Conservation (phyloP, 2,797 vertebrate species). For the Lacerta viridis region DNA sequence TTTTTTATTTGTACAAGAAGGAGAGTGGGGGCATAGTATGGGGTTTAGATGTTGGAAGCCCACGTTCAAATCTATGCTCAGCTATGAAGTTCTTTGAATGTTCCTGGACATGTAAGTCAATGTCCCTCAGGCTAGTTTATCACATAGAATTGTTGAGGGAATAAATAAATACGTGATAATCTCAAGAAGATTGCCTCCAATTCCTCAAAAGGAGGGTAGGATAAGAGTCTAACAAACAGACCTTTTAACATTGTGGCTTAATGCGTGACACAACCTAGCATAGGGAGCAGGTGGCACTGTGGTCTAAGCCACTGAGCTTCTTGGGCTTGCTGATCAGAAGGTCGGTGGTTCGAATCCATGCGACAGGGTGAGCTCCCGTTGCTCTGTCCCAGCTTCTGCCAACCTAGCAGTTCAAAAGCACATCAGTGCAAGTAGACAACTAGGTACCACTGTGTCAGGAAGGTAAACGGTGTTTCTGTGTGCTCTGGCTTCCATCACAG, state of each 20-base stretch:
- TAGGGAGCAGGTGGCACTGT: too few relatives aligned
- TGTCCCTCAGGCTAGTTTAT: neutral
- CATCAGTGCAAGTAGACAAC: too few relatives aligned
- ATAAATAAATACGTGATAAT: neutral
- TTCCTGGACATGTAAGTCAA: neutral
- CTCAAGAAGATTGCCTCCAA: neutral
- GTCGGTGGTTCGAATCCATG: too few relatives aligned
- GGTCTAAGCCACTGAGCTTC: too few relatives aligned
- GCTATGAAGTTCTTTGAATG: neutral
- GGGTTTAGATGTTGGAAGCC: neutral
- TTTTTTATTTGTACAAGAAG: neutral
- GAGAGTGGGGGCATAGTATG: neutral
- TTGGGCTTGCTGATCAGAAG: too few relatives aligned
- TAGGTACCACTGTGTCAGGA: too few relatives aligned
- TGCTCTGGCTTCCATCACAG: too few relatives aligned
- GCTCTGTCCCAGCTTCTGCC: too few relatives aligned
- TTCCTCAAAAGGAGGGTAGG: neutral
- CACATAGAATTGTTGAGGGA: neutral
- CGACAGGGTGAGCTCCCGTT: too few relatives aligned
- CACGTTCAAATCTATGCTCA: neutral
- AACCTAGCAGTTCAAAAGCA: too few relatives aligned
- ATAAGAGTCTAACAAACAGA: neutral
- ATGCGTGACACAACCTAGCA: neutral
- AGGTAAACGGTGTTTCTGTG: too few relatives aligned
- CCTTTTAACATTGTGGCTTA: neutral